phyloP scores from a whole-genome alignment of 2,888 invertebrate genomes.

The Drosophila leonis region DNA sequence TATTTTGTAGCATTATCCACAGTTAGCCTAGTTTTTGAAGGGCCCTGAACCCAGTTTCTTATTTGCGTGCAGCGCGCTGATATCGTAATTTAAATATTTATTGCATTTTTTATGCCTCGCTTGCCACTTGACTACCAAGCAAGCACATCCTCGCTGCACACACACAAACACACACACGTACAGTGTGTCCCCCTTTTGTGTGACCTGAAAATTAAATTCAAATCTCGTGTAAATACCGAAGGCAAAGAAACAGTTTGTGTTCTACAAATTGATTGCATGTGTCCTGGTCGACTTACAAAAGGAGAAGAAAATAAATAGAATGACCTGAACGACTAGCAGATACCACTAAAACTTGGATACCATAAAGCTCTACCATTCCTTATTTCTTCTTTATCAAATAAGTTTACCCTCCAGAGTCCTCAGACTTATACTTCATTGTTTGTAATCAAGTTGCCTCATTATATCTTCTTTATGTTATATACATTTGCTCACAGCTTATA shows the following conservation, averaged over 20 bases:
- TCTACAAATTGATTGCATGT: conserved; percentile 72
- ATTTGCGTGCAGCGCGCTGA: conserved; percentile 73
- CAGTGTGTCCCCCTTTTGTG: conserved; percentile 54
- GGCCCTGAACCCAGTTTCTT: conserved; percentile 60
- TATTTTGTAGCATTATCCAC: conserved; percentile 65
- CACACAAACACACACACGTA: conserved; percentile 19
- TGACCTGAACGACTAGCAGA: neutral
- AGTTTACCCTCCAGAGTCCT: neutral
- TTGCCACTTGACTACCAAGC: conserved; percentile 61
- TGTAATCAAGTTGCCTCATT: neutral
- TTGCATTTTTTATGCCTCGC: conserved; percentile 73
- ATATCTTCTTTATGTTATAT: neutral
- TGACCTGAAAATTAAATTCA: conserved; percentile 82
- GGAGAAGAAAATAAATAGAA: conserved; percentile 2
- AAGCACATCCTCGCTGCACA: conserved; percentile 39
- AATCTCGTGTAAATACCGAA: conserved; percentile 70
- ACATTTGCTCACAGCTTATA: too few relatives aligned
- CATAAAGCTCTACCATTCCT: rapidly evolving
- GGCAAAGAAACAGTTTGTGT: conserved; percentile 50
- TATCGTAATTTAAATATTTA: conserved; percentile 78
- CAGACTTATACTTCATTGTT: neutral
- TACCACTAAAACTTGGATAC: neutral
- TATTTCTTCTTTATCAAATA: rapidly evolving
- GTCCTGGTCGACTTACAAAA: conserved; percentile 17
- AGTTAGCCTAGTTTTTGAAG: conserved; percentile 70